Evolutionary conservation across 1,140 invertebrate genomes (phyloP), one percentile per base, ranked within the genome.

Genomic region (Lycorma delicatula): DNA sequence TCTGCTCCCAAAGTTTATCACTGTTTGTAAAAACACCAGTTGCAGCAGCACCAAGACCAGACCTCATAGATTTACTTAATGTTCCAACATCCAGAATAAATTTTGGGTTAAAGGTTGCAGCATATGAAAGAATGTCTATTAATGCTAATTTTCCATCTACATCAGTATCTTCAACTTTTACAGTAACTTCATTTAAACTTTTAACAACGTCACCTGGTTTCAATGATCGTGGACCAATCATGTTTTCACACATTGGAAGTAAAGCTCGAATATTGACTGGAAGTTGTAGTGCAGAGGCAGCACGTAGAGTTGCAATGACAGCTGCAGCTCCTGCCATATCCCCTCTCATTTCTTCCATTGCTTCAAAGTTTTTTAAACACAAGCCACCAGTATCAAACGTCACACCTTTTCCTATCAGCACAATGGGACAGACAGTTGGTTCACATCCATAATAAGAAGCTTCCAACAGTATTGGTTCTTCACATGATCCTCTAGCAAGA

Each of bases 331-430:
- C 83, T 22, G 80, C 81, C 82, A 85, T 84, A 64, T 85, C 83
- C 16, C 74, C 82, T 54, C 82, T 66, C 81, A 83, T 84, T 31
- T 73, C 68, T 59, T 80, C 75, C 76, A 84, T 83, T 31, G 75
- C 71, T 25, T 74, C 71, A 26, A 70, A 68, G 11, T 72, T 65
- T 66, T 84, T 85, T 6, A 84, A 57, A 41, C 80, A 81, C 25
- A 85, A 76, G 29, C 83, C 83, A 49, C 83, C 83, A 63, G 78
- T 80, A 65, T 85, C 82, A 72, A 83, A 85, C 1, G 81, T 84
- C 13, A 84, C 73, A 11, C 83, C 83, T 70, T 84, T 77, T 16
- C 75, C 76, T 60, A 72, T 61, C 54, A 68, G 58, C n/a, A 70
- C 58, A 22, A 69, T 68, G 4, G 77, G 75, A 26, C 74, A 71